Evolutionary conservation across 2,797 vertebrate genomes (phyloP).

Genomic region (Gallinago nigripennis): DNA sequence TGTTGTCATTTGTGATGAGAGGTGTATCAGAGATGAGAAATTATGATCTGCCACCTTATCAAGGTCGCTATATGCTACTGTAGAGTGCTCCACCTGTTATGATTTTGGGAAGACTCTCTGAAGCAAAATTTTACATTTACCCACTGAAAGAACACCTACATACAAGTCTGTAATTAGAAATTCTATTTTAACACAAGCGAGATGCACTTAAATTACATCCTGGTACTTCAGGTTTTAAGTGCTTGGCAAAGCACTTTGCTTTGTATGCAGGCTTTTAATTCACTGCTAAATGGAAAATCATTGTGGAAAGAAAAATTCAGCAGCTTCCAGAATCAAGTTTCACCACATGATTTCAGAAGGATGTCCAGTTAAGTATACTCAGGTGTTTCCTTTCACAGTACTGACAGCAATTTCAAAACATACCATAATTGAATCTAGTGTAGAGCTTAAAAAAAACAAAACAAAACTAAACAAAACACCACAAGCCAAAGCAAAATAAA

Average conservation of each 20-base stretch:
- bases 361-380: not conserved
- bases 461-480: not conserved
- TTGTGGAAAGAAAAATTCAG: not conserved
- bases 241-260: not conserved
- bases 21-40: not conserved
- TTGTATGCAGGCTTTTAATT: not conserved
- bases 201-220: not conserved
- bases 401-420: not conserved
- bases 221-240: not conserved
- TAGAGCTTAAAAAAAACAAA: not conserved
- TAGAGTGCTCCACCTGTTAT: not conserved
- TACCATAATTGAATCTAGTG: not conserved
- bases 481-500: not conserved
- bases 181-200: not conserved
- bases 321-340: not conserved
- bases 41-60: not conserved
- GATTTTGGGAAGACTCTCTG: not conserved
- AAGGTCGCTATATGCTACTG: not conserved
- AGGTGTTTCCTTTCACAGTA: not conserved
- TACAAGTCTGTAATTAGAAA: not conserved
- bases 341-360: not conserved
- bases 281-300: not conserved
- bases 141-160: not conserved
- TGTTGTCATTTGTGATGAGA: not conserved
- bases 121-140: not conserved